phyloP scores from a whole-genome alignment of 92 coral and sea anemone genomes.

The Parazoanthus swiftii region DNA sequence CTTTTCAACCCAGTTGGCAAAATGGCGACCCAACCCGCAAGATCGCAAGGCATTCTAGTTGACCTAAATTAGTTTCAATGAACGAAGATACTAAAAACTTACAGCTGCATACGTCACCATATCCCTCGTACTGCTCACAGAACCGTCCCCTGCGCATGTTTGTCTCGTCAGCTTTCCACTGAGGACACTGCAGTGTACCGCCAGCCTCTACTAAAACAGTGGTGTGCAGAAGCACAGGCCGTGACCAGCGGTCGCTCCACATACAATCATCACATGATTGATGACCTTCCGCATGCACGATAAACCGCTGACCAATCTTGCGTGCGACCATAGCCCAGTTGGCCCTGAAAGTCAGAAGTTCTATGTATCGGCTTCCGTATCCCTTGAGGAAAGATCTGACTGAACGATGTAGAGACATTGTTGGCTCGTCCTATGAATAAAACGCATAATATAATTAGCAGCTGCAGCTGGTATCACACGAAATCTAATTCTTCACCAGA shows the following conservation, averaged over 20 bases:
- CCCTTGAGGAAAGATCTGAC: slow-evolving; percentile 41
- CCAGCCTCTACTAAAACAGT: not conserved
- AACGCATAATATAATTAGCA: not conserved
- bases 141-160: slow-evolving; percentile 44
- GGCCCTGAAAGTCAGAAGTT: slow-evolving; percentile 11
- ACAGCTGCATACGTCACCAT: slow-evolving; percentile 56
- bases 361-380: slow-evolving; percentile 32
- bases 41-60: no score
- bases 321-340: slow-evolving; percentile 38
- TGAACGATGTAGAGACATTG: slow-evolving; percentile 20
- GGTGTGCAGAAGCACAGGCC: slow-evolving; percentile 41
- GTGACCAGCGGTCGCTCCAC: slow-evolving; percentile 38
- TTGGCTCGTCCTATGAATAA: slow-evolving; percentile 31
- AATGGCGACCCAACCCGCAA: no score
- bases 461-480: no score
- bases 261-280: slow-evolving; percentile 19
- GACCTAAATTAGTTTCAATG: no score
- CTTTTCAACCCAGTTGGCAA: no score
- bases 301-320: slow-evolving; percentile 34
- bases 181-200: slow-evolving; percentile 8
- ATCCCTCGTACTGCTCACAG: slow-evolving; percentile 59
- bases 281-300: slow-evolving; percentile 33
- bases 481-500: no score
- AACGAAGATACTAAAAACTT: slow-evolving; percentile 6
- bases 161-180: slow-evolving; percentile 39